A percentile compares a stretch with the other conserved stretches of the same genome.
These are phyloP conservation scores for Rutilus rutilus DNA, from an alignment of 2,113 vertebrate species.

Conservation along the genomic window DNA sequence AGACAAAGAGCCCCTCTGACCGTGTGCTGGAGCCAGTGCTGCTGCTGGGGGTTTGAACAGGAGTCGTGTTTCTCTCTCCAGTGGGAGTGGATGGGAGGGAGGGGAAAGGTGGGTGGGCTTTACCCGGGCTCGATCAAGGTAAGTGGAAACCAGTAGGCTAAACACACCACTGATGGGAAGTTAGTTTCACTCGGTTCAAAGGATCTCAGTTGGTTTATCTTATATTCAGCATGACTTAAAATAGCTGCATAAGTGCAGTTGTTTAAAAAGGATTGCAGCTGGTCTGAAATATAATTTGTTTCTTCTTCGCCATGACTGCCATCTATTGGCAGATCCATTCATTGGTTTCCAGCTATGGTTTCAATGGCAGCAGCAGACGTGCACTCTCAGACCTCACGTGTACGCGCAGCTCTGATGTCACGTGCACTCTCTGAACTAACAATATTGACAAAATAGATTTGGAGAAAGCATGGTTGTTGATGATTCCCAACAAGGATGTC, in stretches of 20 bases:
- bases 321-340: neutral
- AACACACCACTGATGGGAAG: neutral
- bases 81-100: conserved; percentile 26
- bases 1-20: conserved; percentile 35
- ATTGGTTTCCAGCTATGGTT: neutral
- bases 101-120: conserved; percentile 8
- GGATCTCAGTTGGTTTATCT: too few relatives aligned
- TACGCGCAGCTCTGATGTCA: neutral
- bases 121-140: neutral
- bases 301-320: neutral
- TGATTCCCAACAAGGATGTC: too few relatives aligned
- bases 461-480: too few relatives aligned
- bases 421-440: too few relatives aligned
- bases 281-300: neutral
- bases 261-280: neutral
- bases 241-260: neutral
- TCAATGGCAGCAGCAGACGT: neutral
- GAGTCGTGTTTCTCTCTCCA: conserved; percentile 33
- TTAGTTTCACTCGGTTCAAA: neutral
- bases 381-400: neutral
- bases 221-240: neutral
- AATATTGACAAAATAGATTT: too few relatives aligned
- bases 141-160: neutral
- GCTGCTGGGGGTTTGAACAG: conserved; percentile 21
- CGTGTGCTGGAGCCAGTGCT: neutral